These are phyloP conservation scores for Salmo trutta DNA, from an alignment of 2,797 vertebrate species.

Conservation along the genomic window DNA sequence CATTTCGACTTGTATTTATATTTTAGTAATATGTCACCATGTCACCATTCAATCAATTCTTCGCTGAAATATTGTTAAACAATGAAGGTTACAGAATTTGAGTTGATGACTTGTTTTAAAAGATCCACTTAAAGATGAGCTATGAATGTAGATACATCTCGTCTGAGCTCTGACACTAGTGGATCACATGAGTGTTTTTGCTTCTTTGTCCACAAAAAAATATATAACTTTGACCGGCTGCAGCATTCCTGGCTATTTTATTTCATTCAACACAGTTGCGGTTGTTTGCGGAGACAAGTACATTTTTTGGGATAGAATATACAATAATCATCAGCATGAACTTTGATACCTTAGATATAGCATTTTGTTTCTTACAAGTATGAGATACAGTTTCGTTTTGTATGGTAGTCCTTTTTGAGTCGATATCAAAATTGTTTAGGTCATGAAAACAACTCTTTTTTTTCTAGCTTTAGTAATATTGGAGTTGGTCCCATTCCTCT, in stretches of 20 bases:
- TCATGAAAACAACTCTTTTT: conserved; percentile 37
- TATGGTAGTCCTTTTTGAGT: conserved; percentile 56
- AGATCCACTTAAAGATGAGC: conserved; percentile 33
- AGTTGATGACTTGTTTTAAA: conserved; percentile 39
- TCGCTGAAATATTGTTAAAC: conserved; percentile 25
- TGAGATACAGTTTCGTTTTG: conserved; percentile 36
- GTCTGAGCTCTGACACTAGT: conserved; percentile 32
- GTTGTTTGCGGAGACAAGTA: conserved; percentile 52
- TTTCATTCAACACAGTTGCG: conserved; percentile 50
- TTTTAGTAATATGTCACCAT: conserved; percentile 37
- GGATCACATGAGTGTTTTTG: conserved; percentile 51
- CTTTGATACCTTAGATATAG: conserved; percentile 38
- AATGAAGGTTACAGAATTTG: conserved; percentile 22
- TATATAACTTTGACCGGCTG: conserved; percentile 29
- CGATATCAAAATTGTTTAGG: conserved; percentile 66
- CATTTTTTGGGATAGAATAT: conserved; percentile 36
- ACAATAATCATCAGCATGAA: conserved; percentile 46
- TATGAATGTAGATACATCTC: conserved; percentile 53
- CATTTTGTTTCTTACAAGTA: conserved; percentile 47
- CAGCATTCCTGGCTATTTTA: conserved; percentile 53
- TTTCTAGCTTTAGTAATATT: conserved; percentile 61
- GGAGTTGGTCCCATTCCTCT: conserved; percentile 69
- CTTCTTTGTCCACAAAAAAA: conserved; percentile 40
- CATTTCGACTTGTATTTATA: conserved; percentile 36
- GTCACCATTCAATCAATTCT: conserved; percentile 37